Percentiles rank a stretch among this genome's conserved stretches.
Evolutionary conservation across 2,113 vertebrate genomes (phyloP).

Genomic region (Caranx melampygus): DNA sequence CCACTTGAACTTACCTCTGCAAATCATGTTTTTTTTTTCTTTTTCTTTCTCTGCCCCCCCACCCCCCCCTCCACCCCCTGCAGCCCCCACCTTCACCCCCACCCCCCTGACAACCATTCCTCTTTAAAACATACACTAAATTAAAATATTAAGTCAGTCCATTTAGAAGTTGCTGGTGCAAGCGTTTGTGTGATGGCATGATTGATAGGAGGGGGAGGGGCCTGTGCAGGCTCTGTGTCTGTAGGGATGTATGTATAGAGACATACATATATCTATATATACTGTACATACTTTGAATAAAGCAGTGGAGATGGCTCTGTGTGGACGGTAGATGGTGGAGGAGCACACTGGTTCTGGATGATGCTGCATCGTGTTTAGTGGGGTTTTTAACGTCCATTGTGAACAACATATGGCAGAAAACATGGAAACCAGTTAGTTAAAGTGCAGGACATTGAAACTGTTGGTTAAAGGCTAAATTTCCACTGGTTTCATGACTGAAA

Average conservation of each 20-base stretch:
- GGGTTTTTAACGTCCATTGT: neutral
- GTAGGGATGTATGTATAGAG: neutral
- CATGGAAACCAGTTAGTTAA: neutral
- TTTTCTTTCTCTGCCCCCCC: conserved; percentile 21
- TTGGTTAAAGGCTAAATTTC: neutral
- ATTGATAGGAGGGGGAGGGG: conserved; percentile 55
- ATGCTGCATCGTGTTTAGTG: neutral
- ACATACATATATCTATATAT: neutral
- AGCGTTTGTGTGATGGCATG: conserved; percentile 78
- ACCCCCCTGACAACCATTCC: conserved; percentile 30
- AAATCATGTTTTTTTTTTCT: conserved; percentile 90
- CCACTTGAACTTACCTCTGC: conserved; percentile 94
- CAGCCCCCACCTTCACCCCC: conserved; percentile 23
- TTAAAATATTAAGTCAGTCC: conserved; percentile 96
- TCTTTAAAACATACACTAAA: conserved; percentile 93
- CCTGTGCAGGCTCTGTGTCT: conserved; percentile 15
- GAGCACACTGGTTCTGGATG: neutral
- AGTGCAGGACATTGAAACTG: neutral
- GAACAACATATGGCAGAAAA: neutral
- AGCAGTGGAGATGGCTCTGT: conserved; percentile 33
- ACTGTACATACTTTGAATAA: conserved; percentile 32
- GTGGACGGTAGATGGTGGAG: conserved; percentile 5
- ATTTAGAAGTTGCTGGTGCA: conserved; percentile 89
- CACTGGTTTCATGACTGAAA: neutral
- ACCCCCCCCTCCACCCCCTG: conserved; percentile 23